Base-by-base conservation (phyloP, 2,113 vertebrate species). In the Cricetomys ansorgei region DNA sequence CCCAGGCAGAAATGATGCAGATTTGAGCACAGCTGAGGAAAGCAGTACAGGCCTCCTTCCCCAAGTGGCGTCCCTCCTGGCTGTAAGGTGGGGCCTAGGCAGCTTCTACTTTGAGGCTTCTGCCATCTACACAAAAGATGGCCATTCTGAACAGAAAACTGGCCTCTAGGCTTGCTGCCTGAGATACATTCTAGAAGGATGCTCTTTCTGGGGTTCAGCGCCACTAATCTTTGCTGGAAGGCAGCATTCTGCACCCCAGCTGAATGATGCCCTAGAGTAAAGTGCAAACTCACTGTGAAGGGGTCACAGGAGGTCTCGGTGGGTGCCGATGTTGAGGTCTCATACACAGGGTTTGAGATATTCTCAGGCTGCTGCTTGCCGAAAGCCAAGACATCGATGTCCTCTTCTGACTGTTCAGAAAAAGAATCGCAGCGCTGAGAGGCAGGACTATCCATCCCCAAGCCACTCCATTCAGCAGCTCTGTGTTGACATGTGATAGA, bases 321-420 rank as follows among this genome's bases (percentile, higher is more conserved):
- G 89, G 94, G 23, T 12, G 81, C 37, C 0, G 89, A 48, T 3
- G 97, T 57, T 11, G 95, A 65, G n/a, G 87, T 98, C 94, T 99
- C 98, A 0, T 99, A 99, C 37, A 98, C 94, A 37, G 98, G 99
- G 88, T 99, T 99, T 1, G 97, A 93, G 96, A 99, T 97, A 11
- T 97, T 99, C 97, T 98, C 96, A 15, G 98, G 96, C 55, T 45
- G 97, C 53, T 97, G 45, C 48, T 98, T 98, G 89, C 98, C 97
- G 29, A 98, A 92, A 15, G 97, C 79, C 0, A 96, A 76, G 15
- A 95, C 94, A 0, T 97, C 85, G 15, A 97, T 92, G 27, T 99
- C 98, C 70, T 98, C 98, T 91, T 98, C 98, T 5, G 98, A 97
- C 99, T 99, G 92, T 73, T 86, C 0, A 4, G 92, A 88, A 85